phyloP scores from a whole-genome alignment of 1,140 invertebrate species.

The Cotesia glomerata region DNA sequence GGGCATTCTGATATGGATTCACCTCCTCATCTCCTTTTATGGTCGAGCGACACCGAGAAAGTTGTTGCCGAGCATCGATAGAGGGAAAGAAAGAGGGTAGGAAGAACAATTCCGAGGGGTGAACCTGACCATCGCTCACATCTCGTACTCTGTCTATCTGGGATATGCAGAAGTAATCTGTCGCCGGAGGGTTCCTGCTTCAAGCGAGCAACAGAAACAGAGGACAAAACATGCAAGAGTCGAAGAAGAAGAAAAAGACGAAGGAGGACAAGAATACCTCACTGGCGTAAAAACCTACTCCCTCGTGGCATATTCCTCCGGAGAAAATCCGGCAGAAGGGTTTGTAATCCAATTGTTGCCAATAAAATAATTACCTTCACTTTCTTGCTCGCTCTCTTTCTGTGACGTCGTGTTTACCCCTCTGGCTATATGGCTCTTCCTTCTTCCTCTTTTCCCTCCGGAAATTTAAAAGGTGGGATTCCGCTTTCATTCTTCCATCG shows the following conservation, averaged over 20 bases:
- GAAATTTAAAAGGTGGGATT: slow-evolving; percentile 16
- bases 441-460: not conserved
- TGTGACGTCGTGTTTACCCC: not conserved
- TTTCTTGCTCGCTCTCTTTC: not conserved
- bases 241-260: slow-evolving; percentile 7
- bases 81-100: slow-evolving; percentile 8
- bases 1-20: slow-evolving; percentile 25
- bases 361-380: slow-evolving; percentile 30
- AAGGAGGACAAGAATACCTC: slow-evolving; percentile 7
- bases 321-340: slow-evolving; percentile 11
- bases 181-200: slow-evolving; percentile 24
- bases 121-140: slow-evolving; percentile 32
- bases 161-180: slow-evolving; percentile 38
- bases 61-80: slow-evolving; percentile 26
- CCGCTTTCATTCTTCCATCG: slow-evolving; percentile 8
- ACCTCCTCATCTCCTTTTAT: slow-evolving; percentile 27
- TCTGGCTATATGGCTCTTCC: slow-evolving; percentile 2
- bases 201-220: slow-evolving; percentile 5
- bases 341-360: slow-evolving; percentile 29
- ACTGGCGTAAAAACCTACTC: not conserved
- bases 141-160: slow-evolving; percentile 9
- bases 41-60: slow-evolving; percentile 20
- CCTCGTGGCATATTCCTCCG: not conserved
- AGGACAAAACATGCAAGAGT: not conserved
- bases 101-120: not conserved